These are phyloP conservation scores for Dermatemys mawii DNA, from an alignment of 2,113 vertebrate genomes.

Conservation along the genomic window DNA sequence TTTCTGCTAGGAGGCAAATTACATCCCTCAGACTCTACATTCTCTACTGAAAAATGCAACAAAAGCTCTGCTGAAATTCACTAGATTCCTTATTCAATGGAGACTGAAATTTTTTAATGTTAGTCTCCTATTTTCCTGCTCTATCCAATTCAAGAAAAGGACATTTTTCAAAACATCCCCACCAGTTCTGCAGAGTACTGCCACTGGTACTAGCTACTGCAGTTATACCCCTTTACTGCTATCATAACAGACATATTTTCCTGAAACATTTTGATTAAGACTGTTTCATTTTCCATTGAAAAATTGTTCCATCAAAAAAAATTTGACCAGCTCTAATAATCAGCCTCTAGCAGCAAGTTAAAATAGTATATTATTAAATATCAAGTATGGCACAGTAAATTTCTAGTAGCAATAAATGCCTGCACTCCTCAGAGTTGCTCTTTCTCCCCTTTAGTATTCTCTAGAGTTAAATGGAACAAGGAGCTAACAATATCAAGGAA, in stretches of 20 bases:
- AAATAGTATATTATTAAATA: background rate
- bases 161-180: background rate
- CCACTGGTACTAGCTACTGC: fast-evolving
- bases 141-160: background rate
- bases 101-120: background rate
- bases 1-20: background rate
- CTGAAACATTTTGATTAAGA: background rate
- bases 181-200: background rate
- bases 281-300: background rate
- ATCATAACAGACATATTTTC: background rate
- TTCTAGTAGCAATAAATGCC: background rate
- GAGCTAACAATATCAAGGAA: constrained; percentile 35
- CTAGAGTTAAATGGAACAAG: background rate
- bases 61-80: background rate
- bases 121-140: background rate
- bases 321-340: background rate
- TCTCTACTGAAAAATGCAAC: background rate
- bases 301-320: background rate
- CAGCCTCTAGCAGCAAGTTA: background rate
- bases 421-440: background rate
- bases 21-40: background rate
- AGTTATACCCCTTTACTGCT: background rate
- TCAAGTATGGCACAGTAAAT: background rate
- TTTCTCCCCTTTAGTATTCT: constrained; percentile 25
- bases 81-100: background rate